Evolutionary conservation across 1,140 invertebrate species (phyloP).

Genomic region (Schlechtendalia chinensis): DNA sequence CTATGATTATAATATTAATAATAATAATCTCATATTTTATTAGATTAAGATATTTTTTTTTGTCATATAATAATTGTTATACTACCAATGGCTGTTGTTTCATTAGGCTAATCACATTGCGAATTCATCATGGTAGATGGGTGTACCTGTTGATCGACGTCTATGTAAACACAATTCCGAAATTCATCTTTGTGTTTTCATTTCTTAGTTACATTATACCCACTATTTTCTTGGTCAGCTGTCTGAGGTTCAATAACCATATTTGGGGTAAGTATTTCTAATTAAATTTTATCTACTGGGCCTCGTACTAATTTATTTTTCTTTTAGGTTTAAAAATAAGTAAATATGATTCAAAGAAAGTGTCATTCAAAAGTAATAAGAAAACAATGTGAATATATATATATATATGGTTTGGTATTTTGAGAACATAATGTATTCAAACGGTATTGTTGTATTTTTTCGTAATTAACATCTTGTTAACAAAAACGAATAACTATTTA

Average conservation of each 20-base stretch:
- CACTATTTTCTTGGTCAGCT: slow-evolving; percentile 2
- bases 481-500: no score
- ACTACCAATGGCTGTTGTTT: no score
- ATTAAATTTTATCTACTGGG: no score
- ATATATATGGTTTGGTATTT: not conserved
- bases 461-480: no score
- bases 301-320: not conserved
- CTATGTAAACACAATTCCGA: slow-evolving; percentile 18
- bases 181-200: slow-evolving; percentile 28
- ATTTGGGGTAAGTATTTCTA: slow-evolving; percentile 21
- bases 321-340: slow-evolving; percentile 2
- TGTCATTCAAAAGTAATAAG: not conserved
- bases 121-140: slow-evolving; percentile 32
- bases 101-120: slow-evolving; percentile 6
- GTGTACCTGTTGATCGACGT: slow-evolving; percentile 13
- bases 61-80: no score
- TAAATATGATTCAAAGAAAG: not conserved
- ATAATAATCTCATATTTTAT: no score
- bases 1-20: no score
- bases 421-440: no score
- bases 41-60: no score
- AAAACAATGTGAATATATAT: not conserved
- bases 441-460: no score
- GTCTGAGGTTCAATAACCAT: slow-evolving; percentile 8
- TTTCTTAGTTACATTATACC: slow-evolving; percentile 37